Base-by-base conservation (phyloP, 2,113 vertebrate species). In the Onychostruthus taczanowskii region DNA sequence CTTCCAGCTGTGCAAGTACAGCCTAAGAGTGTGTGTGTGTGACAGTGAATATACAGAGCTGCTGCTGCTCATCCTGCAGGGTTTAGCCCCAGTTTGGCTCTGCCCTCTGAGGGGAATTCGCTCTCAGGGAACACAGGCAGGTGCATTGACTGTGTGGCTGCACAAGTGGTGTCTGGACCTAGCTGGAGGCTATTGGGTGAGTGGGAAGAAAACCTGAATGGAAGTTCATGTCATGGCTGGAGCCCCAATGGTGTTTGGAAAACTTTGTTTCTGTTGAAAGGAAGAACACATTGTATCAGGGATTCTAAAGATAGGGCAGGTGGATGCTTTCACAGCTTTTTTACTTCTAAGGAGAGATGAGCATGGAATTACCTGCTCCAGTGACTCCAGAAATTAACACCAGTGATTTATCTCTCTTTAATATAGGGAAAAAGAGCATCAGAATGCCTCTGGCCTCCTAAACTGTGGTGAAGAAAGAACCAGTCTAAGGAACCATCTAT, bases 151-250 rank as follows among this genome's bases (percentile, higher is more conserved):
- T 70, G 1, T 28, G 16, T 7, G 28, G 7, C 16, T 90, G 18
- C 11, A 22, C 3, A 3, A 9, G 31, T 31, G 20, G 8, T 61
- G 11, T 46, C 49, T 50, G 52, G 17, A 49, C 0, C 0, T 26
- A 59, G 41, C 31, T 52, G 50, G 35, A 72, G 21, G 23, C 21
- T 58, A 0, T 17, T 50, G 7, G 9, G 28, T 72, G 70, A 64
- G 46, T 26, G 35, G 44, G 21, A 81, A 72, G 20, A 23, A 85
- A 94, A 72, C 13, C 23, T 1, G 0, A 22, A 24, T 66, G 26
- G 53, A 46, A 1, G 0, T 68, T 94, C 12, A 1, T 39, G 5
- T n/a, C 10, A 2, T 61, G 61, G 16, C 20, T 84, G 27, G 39
- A 85, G 24, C 17, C 30, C 56, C 9, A 12, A 2, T 15, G 43